phyloP scores from a whole-genome alignment of 1,140 invertebrate species.

The Lepidotrigona ventralis region DNA sequence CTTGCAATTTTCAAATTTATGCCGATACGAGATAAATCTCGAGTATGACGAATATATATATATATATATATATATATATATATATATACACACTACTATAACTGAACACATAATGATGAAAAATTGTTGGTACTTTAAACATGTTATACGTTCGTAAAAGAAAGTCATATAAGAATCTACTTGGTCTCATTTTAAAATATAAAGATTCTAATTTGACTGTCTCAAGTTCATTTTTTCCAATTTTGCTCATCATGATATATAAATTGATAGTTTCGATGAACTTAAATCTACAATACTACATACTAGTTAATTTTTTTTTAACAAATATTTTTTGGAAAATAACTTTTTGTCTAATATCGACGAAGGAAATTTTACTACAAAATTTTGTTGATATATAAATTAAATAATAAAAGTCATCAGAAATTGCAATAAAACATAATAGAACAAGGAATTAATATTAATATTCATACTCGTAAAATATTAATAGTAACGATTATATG shows the following conservation, averaged over 20 bases:
- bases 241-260: background rate
- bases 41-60: background rate
- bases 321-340: background rate
- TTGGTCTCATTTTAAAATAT: no score
- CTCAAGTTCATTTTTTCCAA: no score
- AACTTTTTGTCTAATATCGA: background rate
- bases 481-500: background rate
- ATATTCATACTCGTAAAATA: background rate
- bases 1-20: background rate
- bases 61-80: no score
- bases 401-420: background rate
- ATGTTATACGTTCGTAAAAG: no score
- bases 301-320: fast-evolving
- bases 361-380: no score
- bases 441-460: no score
- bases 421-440: background rate
- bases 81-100: no score
- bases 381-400: background rate
- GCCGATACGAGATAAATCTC: background rate
- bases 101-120: no score
- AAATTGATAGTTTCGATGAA: background rate
- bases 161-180: no score
- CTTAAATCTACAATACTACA: background rate
- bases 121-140: no score
- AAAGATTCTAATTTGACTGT: no score